Evolutionary conservation across 2,113 vertebrate species (phyloP).

Genomic region (Saccopteryx bilineata): DNA sequence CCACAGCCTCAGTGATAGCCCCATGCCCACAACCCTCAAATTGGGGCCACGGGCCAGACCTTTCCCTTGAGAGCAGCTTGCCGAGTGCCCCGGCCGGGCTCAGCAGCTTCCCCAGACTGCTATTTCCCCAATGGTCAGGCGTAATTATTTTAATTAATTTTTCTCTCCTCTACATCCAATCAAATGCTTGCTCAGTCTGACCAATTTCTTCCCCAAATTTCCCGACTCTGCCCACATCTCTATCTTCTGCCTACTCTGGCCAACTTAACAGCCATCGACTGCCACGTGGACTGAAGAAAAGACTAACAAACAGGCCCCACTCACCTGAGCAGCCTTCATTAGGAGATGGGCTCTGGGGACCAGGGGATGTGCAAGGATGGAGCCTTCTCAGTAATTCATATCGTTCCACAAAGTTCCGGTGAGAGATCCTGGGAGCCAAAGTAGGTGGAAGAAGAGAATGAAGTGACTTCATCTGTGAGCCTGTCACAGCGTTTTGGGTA

Average conservation of each 20-base stretch:
- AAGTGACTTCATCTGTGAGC: background rate
- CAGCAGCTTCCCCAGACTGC: background rate
- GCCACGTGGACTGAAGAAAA: background rate
- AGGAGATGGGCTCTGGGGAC: conserved; percentile 45
- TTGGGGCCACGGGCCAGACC: background rate
- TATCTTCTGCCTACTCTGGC: background rate
- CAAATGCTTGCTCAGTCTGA: background rate
- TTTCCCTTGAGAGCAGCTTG: background rate
- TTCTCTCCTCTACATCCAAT: background rate
- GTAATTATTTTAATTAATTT: background rate
- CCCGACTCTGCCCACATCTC: background rate
- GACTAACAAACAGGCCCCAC: background rate
- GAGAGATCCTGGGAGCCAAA: conserved; percentile 90
- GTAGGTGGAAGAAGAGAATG: background rate
- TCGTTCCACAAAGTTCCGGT: conserved; percentile 91
- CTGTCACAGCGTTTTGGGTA: background rate
- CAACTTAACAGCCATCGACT: background rate
- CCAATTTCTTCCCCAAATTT: background rate
- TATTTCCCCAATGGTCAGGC: background rate
- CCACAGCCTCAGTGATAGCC: background rate
- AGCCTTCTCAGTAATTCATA: conserved; percentile 89
- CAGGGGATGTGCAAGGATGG: background rate
- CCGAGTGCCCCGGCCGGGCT: background rate
- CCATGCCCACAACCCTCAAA: too few species aligned
- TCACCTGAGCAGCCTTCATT: conserved; percentile 83